A percentile compares a stretch with the other conserved stretches of the same genome.
These are phyloP conservation scores for Pyralis farinalis DNA, from an alignment of 2,888 invertebrate genomes.

Conservation along the genomic window DNA sequence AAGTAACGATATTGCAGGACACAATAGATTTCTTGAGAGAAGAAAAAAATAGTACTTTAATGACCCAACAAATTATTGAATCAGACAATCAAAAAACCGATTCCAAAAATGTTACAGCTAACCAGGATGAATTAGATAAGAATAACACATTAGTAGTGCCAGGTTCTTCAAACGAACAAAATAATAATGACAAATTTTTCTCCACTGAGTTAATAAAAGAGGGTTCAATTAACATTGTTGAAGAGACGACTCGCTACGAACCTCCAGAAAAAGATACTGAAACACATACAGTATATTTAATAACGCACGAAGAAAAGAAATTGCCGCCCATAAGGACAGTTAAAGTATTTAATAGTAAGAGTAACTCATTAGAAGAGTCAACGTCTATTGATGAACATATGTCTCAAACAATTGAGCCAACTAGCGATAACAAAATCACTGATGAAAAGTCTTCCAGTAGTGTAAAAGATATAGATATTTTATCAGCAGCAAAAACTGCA, in stretches of 20 bases:
- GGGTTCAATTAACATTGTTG: conserved; percentile 45
- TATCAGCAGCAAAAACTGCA: conserved; percentile 10
- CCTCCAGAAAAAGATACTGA: conserved; percentile 47
- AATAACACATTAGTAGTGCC: conserved; percentile 11
- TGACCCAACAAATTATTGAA: conserved; percentile 10
- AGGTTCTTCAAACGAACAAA: conserved; percentile 48
- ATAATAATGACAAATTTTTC: conserved; percentile 65
- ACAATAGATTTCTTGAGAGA: conserved; percentile 27
- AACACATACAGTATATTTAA: conserved; percentile 81
- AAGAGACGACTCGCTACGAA: conserved; percentile 51
- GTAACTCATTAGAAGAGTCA: conserved; percentile 70
- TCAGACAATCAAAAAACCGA: background rate
- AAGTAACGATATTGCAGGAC: conserved; percentile 63
- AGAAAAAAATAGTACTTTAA: background rate
- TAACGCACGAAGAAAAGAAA: conserved; percentile 87
- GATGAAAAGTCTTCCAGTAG: conserved; percentile 42
- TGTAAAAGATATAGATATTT: conserved; percentile 17
- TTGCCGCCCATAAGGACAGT: conserved; percentile 82
- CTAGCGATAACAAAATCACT: conserved; percentile 36
- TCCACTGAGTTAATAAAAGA: conserved; percentile 41
- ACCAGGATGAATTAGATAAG: background rate
- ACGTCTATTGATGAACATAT: conserved; percentile 24
- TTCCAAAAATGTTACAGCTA: too few species aligned
- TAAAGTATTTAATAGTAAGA: conserved; percentile 82
- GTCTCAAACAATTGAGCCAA: conserved; percentile 24